phyloP scores from a whole-genome alignment of 2,113 vertebrate genomes.

The Amia ocellicauda region DNA sequence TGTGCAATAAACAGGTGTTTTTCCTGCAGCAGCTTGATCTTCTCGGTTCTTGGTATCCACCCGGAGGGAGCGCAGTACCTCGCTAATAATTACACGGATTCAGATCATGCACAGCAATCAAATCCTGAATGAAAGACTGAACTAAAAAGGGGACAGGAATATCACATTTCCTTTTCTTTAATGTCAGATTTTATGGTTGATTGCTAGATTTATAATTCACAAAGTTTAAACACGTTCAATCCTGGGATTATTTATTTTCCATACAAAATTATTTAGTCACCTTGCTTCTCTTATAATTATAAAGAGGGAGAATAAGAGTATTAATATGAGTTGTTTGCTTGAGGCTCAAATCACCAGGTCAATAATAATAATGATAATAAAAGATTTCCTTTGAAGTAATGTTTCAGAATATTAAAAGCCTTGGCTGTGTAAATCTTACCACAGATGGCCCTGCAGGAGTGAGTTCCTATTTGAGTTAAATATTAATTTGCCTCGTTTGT shows the following conservation, averaged over 20 bases:
- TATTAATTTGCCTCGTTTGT: slow-evolving; percentile 5
- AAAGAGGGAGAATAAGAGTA: background rate
- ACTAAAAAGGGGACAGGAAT: background rate
- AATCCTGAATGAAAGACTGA: slow-evolving; percentile 8
- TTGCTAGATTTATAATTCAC: background rate
- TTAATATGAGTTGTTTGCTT: background rate
- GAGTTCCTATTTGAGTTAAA: background rate
- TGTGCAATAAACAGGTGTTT: background rate
- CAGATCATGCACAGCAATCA: slow-evolving; percentile 11
- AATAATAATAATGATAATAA: background rate
- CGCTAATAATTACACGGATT: slow-evolving; percentile 19
- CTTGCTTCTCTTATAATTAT: background rate
- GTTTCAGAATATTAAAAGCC: background rate
- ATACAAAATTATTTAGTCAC: slow-evolving; percentile 1
- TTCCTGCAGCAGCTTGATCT: background rate
- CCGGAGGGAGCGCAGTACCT: background rate
- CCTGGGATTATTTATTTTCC: background rate
- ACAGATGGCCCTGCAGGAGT: too few species aligned
- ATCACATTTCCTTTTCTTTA: slow-evolving; percentile 5
- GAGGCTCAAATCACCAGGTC: background rate
- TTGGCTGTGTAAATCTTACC: background rate
- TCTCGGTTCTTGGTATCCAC: background rate
- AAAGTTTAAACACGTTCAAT: background rate
- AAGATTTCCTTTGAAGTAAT: background rate
- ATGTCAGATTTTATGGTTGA: slow-evolving; percentile 2